Evolutionary conservation across 2,113 vertebrate genomes (phyloP), one percentile per base, ranked within the genome.

Genomic region (Rhombomys opimus): DNA sequence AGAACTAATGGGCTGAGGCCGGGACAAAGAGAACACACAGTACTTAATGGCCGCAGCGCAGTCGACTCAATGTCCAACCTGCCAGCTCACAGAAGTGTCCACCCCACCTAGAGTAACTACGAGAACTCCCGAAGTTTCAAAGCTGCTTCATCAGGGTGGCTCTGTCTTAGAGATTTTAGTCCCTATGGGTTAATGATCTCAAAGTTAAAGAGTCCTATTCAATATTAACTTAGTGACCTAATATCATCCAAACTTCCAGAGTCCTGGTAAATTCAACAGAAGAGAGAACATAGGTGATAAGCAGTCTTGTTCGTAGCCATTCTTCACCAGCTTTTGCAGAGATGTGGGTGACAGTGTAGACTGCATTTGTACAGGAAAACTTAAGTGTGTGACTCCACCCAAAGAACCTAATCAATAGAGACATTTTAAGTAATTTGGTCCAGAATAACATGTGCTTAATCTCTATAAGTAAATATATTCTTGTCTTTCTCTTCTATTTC

Each of bases 11-110:
- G 97, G 95, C 91, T 96, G 94, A 98, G 94, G 96, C 84, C 97
- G 97, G 96, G 97, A 98, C 97, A 93, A 95, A 97, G 90, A 97
- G 99, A 98, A 99, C 98, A 97, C 46, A 41, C 27, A 94, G 94
- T 98, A 95, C 98, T 98, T 97, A 90, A 97, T 95, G 97, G 95
- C 92, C 27, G 97, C 63, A 81, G 93, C 77, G 68, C 80, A 98
- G 85, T 90, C 95, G 93, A 96, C 92, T 95, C 91, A 92, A 95
- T 38, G 27, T n/a, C 77, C 5, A 92, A 25, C 57, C 76, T 87
- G 35, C 63, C 2, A 14, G 32, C 63, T 20, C 41, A 35, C 41
- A 35, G 22, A 52, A 22, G 18, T 6, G 17, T 35, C 46, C 41
- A 10, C 90, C 59, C 1, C 41, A 85, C 38, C 3, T 7, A 35